Percentiles rank a stretch among this genome's conserved stretches.
phyloP scores from a whole-genome alignment of 2,113 vertebrate species.

The Chlamydotis undulata region DNA sequence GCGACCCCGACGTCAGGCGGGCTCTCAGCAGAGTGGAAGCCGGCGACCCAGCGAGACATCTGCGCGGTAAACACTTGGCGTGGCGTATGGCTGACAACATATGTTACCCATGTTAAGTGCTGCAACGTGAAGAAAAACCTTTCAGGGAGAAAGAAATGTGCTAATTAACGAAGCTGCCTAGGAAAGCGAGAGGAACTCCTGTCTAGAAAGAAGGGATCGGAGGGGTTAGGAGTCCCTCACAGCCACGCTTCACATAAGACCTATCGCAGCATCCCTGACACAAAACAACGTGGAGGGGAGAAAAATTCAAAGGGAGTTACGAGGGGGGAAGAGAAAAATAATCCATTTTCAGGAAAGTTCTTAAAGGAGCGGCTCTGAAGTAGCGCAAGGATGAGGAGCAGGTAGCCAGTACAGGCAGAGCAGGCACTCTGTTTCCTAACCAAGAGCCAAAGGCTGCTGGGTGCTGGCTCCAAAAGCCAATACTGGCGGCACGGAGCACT shows the following conservation, averaged over 20 bases:
- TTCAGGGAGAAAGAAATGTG: not conserved
- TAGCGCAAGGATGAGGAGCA: not conserved
- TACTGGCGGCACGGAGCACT: rapidly evolving
- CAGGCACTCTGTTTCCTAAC: not conserved
- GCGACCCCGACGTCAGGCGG: rapidly evolving
- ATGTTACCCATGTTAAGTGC: not conserved
- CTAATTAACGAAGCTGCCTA: not conserved
- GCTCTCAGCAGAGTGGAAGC: not conserved
- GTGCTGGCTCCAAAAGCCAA: not conserved
- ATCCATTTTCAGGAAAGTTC: not conserved
- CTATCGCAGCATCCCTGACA: not conserved
- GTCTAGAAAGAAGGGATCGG: not conserved
- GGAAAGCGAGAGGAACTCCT: not conserved
- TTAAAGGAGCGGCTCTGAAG: not conserved
- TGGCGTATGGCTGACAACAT: not conserved
- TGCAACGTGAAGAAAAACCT: not conserved
- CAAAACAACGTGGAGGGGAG: not conserved
- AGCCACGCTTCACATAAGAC: rapidly evolving
- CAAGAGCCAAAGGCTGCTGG: not conserved
- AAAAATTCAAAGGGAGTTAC: not conserved
- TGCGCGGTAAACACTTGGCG: not conserved
- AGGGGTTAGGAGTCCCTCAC: not conserved
- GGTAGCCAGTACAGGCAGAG: not conserved
- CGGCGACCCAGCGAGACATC: not conserved
- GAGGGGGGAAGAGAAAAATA: not conserved